phyloP scores from a whole-genome alignment of 2,888 invertebrate genomes.

The Stenichneumon culpator region DNA sequence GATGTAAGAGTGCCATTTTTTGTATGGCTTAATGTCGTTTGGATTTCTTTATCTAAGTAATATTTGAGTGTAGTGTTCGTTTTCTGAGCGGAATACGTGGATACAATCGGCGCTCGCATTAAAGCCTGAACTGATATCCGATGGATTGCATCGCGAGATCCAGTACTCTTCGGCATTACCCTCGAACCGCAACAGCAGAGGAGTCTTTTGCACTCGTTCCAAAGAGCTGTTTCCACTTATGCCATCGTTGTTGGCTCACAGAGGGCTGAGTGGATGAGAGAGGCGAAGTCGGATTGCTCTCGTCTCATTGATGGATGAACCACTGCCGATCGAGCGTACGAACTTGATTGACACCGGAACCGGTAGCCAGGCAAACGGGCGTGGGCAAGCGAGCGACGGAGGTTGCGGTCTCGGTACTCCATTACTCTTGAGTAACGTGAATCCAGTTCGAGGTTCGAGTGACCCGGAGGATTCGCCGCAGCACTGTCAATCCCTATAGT shows the following conservation, averaged over 20 bases:
- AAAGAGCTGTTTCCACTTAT: conserved; percentile 20
- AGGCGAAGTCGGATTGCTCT: conserved; percentile 40
- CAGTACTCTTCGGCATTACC: neutral
- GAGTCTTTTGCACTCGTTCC: conserved; percentile 33
- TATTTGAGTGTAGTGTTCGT: neutral
- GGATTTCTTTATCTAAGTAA: neutral
- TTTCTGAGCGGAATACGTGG: neutral
- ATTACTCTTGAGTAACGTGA: conserved; percentile 54
- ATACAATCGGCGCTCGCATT: neutral
- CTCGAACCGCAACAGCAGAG: neutral
- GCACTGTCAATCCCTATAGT: conserved; percentile 22
- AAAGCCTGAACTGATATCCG: neutral
- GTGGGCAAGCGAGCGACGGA: conserved; percentile 33
- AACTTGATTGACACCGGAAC: conserved; percentile 64
- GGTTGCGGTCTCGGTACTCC: conserved; percentile 54
- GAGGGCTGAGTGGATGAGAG: conserved; percentile 16
- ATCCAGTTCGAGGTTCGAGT: conserved; percentile 19
- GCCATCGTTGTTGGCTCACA: conserved; percentile 14
- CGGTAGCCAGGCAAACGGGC: conserved; percentile 27
- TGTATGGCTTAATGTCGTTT: too few species aligned
- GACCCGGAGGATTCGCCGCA: conserved; percentile 15
- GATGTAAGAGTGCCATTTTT: too few species aligned
- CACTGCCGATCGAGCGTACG: conserved; percentile 43
- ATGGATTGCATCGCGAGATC: neutral
- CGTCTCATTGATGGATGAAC: conserved; percentile 61